Conservation (phyloP, 2,888 invertebrate species). For the Pseudococcus jackbeardsleyi region DNA sequence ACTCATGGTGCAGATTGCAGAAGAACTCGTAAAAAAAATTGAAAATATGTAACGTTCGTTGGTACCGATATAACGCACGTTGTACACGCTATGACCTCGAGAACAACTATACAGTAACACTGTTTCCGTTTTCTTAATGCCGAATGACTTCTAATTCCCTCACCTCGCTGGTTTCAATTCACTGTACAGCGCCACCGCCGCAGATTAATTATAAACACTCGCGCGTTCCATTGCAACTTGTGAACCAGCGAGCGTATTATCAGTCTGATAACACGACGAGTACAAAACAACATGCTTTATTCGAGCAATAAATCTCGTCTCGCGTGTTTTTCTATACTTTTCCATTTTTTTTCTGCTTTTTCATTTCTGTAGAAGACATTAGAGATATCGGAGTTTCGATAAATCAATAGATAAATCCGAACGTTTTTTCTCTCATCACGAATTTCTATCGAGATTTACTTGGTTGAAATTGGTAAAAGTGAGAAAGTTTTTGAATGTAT, state of each 20-base stretch:
- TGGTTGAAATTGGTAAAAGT: neutral
- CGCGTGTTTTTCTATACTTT: neutral
- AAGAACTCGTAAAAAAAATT: neutral
- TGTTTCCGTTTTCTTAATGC: slow-evolving; percentile 29
- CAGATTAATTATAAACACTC: slow-evolving; percentile 3
- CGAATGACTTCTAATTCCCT: neutral
- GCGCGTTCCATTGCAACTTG: neutral
- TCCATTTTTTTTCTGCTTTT: neutral
- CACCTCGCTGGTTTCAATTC: neutral
- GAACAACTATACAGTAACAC: slow-evolving; percentile 15
- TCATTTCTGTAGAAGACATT: neutral
- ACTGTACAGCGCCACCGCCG: neutral
- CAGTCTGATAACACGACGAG: slow-evolving; percentile 31
- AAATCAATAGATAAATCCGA: neutral
- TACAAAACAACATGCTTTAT: neutral
- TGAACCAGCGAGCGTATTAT: neutral
- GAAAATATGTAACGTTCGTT: neutral
- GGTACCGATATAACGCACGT: neutral
- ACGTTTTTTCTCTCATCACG: neutral
- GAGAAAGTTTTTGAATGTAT: neutral
- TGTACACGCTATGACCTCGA: slow-evolving; percentile 12
- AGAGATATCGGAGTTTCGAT: neutral
- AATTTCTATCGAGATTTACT: neutral
- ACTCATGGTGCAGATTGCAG: slow-evolving; percentile 65
- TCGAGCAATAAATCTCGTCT: slow-evolving; percentile 17